Conservation (phyloP, 2,797 vertebrate genomes). For the Gymnodraco acuticeps region DNA sequence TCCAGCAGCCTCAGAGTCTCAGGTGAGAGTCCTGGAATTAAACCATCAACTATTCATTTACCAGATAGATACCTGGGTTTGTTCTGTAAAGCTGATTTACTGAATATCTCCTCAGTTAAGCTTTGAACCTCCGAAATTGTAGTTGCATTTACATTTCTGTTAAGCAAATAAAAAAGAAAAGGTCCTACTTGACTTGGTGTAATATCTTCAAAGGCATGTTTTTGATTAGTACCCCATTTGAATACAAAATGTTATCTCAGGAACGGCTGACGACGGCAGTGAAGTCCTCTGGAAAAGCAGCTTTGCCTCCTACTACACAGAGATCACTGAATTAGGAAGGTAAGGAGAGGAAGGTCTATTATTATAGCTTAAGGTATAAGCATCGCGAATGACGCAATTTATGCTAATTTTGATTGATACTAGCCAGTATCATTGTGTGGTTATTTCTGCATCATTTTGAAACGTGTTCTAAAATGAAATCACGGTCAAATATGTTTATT, state of each 20-base stretch:
- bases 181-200: background rate
- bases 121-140: background rate
- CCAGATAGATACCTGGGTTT: background rate
- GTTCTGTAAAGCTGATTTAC: background rate
- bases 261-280: conserved; percentile 90
- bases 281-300: conserved; percentile 94
- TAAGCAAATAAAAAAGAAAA: background rate
- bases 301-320: conserved; percentile 95
- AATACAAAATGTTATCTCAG: conserved; percentile 70
- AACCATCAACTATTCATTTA: background rate
- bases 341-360: conserved; percentile 54
- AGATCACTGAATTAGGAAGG: conserved; percentile 97
- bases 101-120: background rate
- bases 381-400: too few relatives aligned
- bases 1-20: conserved; percentile 92
- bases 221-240: background rate
- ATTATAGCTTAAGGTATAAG: too few relatives aligned
- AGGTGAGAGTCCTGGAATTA: conserved; percentile 81
- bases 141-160: background rate
- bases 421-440: too few relatives aligned
- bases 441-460: too few relatives aligned
- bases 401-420: too few relatives aligned
- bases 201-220: background rate
- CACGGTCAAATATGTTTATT: too few relatives aligned
- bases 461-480: too few relatives aligned